These are phyloP conservation scores for Hemiprocne comata DNA, from an alignment of 2,113 vertebrate genomes.

Conservation along the genomic window DNA sequence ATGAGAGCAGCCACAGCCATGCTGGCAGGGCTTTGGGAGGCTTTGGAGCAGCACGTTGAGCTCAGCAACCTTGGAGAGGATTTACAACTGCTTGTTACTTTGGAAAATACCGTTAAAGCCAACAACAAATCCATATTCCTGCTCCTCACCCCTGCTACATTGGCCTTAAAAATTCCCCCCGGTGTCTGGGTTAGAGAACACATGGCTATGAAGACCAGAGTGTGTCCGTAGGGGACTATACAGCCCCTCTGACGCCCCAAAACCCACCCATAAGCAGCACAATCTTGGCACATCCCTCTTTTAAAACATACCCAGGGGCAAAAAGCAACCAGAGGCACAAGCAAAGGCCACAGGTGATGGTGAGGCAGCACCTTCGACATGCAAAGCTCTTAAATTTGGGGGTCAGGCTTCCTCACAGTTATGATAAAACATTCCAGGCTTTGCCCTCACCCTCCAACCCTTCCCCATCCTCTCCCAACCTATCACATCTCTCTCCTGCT, in stretches of 20 bases:
- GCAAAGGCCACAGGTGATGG: rapidly evolving
- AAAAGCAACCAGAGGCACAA: background rate
- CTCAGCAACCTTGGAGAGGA: background rate
- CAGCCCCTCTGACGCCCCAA: background rate
- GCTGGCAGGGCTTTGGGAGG: background rate
- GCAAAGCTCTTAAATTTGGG: background rate
- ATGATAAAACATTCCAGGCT: background rate
- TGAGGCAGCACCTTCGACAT: rapidly evolving
- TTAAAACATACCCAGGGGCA: background rate
- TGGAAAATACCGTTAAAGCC: background rate
- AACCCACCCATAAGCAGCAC: background rate
- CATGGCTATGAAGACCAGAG: rapidly evolving
- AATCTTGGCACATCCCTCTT: background rate
- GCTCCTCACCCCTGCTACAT: background rate
- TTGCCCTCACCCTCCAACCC: background rate
- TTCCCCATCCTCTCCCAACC: background rate
- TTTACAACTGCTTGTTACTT: background rate
- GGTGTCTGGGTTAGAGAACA: background rate
- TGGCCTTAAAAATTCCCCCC: background rate
- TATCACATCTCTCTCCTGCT: background rate
- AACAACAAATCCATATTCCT: background rate
- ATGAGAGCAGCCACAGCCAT: background rate
- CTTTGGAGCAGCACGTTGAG: background rate
- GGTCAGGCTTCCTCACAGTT: background rate
- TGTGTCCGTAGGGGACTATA: rapidly evolving